Base-by-base conservation (phyloP, 2,888 invertebrate genomes). In the Leucozona laternaria region DNA sequence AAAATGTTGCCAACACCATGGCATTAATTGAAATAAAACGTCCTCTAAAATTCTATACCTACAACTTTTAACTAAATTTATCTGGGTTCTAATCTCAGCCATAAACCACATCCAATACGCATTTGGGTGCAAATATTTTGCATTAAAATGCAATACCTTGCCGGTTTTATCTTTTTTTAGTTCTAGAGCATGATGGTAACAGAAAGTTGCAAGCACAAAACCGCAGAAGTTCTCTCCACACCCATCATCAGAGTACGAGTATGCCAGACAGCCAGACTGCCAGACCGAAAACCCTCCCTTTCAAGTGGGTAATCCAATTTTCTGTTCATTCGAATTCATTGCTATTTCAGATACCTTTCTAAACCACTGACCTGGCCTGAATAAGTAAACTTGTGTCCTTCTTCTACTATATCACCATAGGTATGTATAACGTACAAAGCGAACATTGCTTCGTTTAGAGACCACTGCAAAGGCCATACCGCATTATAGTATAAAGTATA, bases 241-340 rank as follows among this genome's bases (percentile, higher is more conserved):
- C n/a, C 53, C 53, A 53, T 53, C 25, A 53, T 53, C 15, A 66
- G 73, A 60, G 53, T 64, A 57, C 71, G n/a, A 64, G 37, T 45
- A 34, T 13, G 6, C 37, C 37, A 64, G 64, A 64, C 68, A n/a
- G 64, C 71, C 22, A 64, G 37, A 55, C 43, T 13, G 6, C 37
- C 37, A 64, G 64, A 64, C 68, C 43, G 10, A 13, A 50, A 22
- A 17, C 40, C 48, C n/a, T n/a, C 55, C 43, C 57, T 55, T 40
- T 70, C 77, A 86, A 79, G 79, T 75, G 34, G 40, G 25, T 87
- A 87, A 87, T 87, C 83, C 83, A 87, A 87, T 87, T 87, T 83
- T 66, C 71, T 87, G 83, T 87, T 87, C 79, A 87, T 83, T 87
- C 60, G 68, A 83, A 87, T 87, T 82, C 87, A 82, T 83, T 87